Conservation (phyloP, 2,797 vertebrate genomes). For the Gymnodraco acuticeps region DNA sequence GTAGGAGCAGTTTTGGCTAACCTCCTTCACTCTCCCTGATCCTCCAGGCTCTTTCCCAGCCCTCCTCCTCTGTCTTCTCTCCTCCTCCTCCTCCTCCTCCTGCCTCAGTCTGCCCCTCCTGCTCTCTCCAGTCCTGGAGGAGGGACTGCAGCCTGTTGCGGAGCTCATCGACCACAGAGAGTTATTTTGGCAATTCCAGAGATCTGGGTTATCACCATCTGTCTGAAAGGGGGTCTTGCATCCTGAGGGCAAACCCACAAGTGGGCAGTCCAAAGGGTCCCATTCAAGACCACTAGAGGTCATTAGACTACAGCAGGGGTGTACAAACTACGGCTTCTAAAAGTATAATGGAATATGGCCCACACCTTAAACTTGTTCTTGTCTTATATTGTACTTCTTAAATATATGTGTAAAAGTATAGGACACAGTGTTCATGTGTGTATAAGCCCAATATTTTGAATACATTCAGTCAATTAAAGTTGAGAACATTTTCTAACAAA, state of each 20-base stretch:
- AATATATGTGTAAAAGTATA: no score
- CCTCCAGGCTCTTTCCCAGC: conserved; percentile 86
- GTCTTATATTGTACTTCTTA: no score
- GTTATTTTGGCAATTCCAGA: conserved; percentile 76
- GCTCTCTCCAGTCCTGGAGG: conserved; percentile 73
- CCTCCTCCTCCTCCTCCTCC: conserved; percentile 85
- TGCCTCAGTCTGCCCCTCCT: conserved; percentile 67
- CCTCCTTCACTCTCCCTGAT: conserved; percentile 89
- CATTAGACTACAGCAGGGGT: conserved; percentile 84
- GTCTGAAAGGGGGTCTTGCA: conserved; percentile 80
- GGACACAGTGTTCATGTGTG: no score
- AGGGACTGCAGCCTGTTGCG: conserved; percentile 74
- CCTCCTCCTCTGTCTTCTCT: conserved; percentile 86
- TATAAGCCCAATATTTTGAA: no score
- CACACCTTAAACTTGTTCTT: no score
- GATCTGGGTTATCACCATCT: conserved; percentile 67
- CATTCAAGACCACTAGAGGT: conserved; percentile 91
- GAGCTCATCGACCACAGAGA: conserved; percentile 88
- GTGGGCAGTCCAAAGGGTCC: conserved; percentile 89
- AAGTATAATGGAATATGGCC: no score
- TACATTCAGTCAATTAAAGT: no score
- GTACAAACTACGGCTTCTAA: no score
- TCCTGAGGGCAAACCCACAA: conserved; percentile 79
- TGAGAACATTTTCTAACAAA: no score
- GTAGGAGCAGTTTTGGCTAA: conserved; percentile 79